Evolutionary conservation across 1,140 invertebrate species (phyloP).

Genomic region (Steinernema khuongi): DNA sequence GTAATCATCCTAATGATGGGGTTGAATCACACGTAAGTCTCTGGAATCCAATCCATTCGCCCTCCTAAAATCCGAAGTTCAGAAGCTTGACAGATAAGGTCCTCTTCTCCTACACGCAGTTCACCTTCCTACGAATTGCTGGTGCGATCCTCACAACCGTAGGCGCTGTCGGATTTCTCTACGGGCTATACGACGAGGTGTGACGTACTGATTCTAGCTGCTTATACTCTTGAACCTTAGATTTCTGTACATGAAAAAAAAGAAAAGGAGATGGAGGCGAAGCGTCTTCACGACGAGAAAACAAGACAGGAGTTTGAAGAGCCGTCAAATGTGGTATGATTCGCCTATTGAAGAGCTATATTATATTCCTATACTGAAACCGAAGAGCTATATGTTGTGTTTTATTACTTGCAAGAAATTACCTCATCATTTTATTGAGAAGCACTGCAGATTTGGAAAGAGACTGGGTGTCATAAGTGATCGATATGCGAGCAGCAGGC

Average conservation of each 20-base stretch:
- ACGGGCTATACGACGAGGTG: background rate
- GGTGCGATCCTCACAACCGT: background rate
- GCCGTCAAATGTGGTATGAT: too few species aligned
- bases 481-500: too few species aligned
- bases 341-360: too few species aligned
- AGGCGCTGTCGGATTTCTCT: background rate
- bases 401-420: too few species aligned
- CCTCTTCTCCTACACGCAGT: background rate
- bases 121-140: background rate
- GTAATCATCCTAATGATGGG: constrained; percentile 7
- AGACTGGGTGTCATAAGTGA: too few species aligned
- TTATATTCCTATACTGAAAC: too few species aligned
- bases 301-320: too few species aligned
- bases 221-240: background rate
- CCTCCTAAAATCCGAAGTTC: background rate
- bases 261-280: background rate
- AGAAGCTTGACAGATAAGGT: constrained; percentile 3
- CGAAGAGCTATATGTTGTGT: too few species aligned
- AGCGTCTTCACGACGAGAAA: background rate
- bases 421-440: too few species aligned
- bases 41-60: background rate
- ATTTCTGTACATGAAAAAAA: background rate
- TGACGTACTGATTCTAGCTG: background rate
- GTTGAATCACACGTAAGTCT: background rate
- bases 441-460: too few species aligned